Percentiles rank a stretch among this genome's conserved stretches.
Evolutionary conservation across 2,113 vertebrate species (phyloP).

Genomic region (Platysteira castanea): DNA sequence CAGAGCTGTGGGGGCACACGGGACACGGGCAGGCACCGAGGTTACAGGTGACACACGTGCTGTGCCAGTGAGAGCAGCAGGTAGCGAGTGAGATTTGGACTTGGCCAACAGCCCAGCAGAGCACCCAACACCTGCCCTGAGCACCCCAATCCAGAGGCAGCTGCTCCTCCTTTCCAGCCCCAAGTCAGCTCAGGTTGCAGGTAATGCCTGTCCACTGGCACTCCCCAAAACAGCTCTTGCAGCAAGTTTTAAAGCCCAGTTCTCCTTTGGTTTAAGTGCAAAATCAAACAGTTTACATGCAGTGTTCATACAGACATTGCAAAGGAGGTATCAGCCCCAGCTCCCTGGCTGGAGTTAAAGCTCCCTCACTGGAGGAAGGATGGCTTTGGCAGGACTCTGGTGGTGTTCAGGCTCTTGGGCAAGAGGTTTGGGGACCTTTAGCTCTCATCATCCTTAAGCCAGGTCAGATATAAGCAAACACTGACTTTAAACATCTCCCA

Average conservation of each 20-base stretch:
- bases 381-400: neutral
- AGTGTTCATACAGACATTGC: neutral
- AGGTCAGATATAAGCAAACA: neutral
- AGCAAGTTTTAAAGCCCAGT: neutral
- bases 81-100: neutral
- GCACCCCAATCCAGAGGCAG: neutral
- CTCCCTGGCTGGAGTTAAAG: neutral
- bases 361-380: neutral
- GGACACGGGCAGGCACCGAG: neutral
- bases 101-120: neutral
- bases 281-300: neutral
- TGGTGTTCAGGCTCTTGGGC: neutral
- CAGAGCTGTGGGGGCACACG: neutral
- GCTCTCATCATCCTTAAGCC: neutral
- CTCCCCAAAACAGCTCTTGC: neutral
- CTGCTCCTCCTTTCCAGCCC: neutral
- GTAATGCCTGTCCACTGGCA: neutral
- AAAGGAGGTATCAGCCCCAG: neutral
- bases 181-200: neutral
- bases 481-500: neutral
- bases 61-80: conserved; percentile 11
- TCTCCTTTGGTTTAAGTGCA: conserved; percentile 53
- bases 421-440: neutral
- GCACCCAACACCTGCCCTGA: neutral
- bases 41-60: neutral